phyloP scores from a whole-genome alignment of 1,140 invertebrate genomes.

The Stegodyphus dumicola region DNA sequence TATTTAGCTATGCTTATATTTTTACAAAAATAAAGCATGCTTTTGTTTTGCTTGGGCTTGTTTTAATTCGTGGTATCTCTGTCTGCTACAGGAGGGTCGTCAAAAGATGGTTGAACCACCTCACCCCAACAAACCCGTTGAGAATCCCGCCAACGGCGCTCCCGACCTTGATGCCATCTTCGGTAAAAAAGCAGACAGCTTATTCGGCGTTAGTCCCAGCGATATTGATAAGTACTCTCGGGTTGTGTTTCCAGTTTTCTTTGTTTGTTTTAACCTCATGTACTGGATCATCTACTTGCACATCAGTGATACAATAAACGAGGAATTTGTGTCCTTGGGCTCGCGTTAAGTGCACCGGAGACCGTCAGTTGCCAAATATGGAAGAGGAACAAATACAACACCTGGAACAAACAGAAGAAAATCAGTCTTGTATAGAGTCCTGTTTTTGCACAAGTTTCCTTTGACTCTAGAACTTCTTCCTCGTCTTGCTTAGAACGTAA shows the following conservation, averaged over 20 bases:
- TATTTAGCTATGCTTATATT: slow-evolving; percentile 21
- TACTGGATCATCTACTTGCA: slow-evolving; percentile 98
- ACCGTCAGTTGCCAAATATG: slow-evolving; percentile 46
- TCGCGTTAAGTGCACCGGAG: slow-evolving; percentile 55
- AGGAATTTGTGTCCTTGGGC: slow-evolving; percentile 79
- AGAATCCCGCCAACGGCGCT: slow-evolving; percentile 88
- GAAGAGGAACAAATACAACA: slow-evolving; percentile 52
- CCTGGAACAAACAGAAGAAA: slow-evolving; percentile 48
- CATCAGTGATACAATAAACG: slow-evolving; percentile 93
- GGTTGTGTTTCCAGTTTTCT: slow-evolving; percentile 95
- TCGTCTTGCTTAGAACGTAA: slow-evolving; percentile 58
- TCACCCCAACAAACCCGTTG: slow-evolving; percentile 84
- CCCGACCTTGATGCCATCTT: slow-evolving; percentile 65
- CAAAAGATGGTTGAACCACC: slow-evolving; percentile 94
- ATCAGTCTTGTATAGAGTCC: slow-evolving; percentile 54
- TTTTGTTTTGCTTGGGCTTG: slow-evolving; percentile 48
- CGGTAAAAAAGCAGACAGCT: slow-evolving; percentile 87
- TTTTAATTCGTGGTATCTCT: slow-evolving; percentile 51
- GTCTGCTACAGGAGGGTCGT: slow-evolving; percentile 82
- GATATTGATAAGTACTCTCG: slow-evolving; percentile 97
- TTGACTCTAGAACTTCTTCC: slow-evolving; percentile 58
- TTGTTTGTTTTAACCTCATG: slow-evolving; percentile 97
- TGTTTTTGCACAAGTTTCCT: slow-evolving; percentile 61
- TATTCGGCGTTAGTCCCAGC: slow-evolving; percentile 89
- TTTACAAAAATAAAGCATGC: slow-evolving; percentile 28